Base-by-base conservation (phyloP, 2,888 invertebrate genomes). In the Ophioninae sp. region DNA sequence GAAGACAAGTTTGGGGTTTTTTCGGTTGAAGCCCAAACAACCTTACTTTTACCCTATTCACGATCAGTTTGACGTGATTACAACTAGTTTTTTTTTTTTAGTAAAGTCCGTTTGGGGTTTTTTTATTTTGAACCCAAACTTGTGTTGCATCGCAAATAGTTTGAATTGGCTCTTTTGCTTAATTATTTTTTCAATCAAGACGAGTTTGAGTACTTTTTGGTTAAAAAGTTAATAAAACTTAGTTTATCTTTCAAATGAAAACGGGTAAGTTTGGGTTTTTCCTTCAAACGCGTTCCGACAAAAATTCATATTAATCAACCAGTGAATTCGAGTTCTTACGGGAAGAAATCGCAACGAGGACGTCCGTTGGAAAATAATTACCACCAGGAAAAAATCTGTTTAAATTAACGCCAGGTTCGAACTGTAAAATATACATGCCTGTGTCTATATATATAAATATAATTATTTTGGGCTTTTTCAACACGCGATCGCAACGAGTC, bases 401-500 rank as follows among this genome's bases (percentile, higher is more conserved):
- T 17, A 17, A 51, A 13, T 17, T 51, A 17, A 51, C 13, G 17
- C 13, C 17, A 13, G 17, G 51, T 51, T 51, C 17, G 13, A 51
- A 51, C 51, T 6, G 41, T 41, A 51, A 10, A 13, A 51, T 51
- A 17, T 51, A 51, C 17, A 51, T 13, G 13, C 3, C 10, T 13
- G 13, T 13, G 13, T 13, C 10, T 13, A 13, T 13, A 51, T 51
- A 51, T 13, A 71, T 61, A 72, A 59, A 59, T 20, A 72, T 63
- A 63, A 17, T 71, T 79, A 41, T 68, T 20, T 39, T 69, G 41
- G 37, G 20, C 59, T 61, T 23, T 44, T 75, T 71, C 80, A 76
- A 73, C 73, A 51, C 65, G 71, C 44, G 65, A 75, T 81, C 71
- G 61, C 68, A 67, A 71, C 71, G 74, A 44, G 67, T 82, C 75